Evolutionary conservation across 2,113 vertebrate species (phyloP), one percentile per base, ranked within the genome.

Genomic region (Cololabis saira): DNA sequence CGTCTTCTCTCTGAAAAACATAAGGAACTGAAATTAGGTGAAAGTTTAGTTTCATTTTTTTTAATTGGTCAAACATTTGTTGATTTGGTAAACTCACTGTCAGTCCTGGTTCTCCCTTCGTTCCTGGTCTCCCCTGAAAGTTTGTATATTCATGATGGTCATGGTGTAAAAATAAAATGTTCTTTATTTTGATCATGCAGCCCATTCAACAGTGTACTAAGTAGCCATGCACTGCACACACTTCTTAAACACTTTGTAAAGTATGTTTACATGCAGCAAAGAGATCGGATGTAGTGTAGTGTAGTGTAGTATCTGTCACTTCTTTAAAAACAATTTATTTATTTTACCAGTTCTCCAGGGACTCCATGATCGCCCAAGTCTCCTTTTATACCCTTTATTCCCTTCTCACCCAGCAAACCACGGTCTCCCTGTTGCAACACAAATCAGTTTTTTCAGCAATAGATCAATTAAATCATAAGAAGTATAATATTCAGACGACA

Each of bases 51-150:
- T 3, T 30, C 5, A 4, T 27, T 54, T 65, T 51, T 37, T 52
- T 3, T 53, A 27, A 27, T 30, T 19, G 12, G 18, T 60, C 3
- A 0, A 56, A 27, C 21, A 56, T 44, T 14, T 22, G 12, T 15
- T 66, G 16, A 51, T 49, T 40, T 47, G 9, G 58, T 49, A 11
- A 80, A 82, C 93, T 93, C 89, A 96, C 95, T 24, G 95, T 95
- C 67, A 97, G 91, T 40, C 95, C 95, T 82, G 90, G 82, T 16
- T 95, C 93, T 77, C 95, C 96, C 51, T 96, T 96, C 50, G 56
- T 17, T 92, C 95, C 95, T 33, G 82, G 71, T 87, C 71, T 92
- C 53, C 95, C 94, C 95, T 95, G 86, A 40, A 81, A 71, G 33
- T 37, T 9, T 37, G 6, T 37, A 37, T 11, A 4, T 37, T 4